Evolutionary conservation across 2,888 invertebrate genomes (phyloP).

Genomic region (Doris montereyensis): DNA sequence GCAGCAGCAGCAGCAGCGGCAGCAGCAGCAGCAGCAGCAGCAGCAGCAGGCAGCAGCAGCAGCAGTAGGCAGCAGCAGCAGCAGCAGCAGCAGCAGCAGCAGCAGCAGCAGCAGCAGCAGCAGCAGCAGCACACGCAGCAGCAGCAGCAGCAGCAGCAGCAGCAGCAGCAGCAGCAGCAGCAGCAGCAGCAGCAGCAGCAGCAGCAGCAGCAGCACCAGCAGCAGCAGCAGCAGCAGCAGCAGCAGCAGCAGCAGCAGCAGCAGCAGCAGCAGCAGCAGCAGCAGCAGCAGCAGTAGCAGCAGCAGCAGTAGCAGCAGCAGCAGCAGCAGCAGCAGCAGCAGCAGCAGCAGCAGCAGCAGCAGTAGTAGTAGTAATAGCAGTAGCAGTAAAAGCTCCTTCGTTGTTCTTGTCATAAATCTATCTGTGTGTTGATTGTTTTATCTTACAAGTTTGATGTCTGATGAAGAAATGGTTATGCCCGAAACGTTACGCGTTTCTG

Average conservation of each 20-base stretch:
- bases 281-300: background rate
- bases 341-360: background rate
- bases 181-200: background rate
- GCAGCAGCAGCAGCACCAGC: background rate
- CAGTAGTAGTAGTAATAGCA: no score
- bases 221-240: background rate
- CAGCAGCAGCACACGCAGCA: no score
- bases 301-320: background rate
- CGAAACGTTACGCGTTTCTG: no score
- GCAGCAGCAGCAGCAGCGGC: background rate
- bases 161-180: background rate
- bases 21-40: background rate
- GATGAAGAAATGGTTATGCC: no score
- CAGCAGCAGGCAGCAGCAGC: no score
- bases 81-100: background rate
- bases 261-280: background rate
- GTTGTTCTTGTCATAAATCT: no score
- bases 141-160: background rate
- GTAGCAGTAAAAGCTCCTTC: no score
- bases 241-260: background rate
- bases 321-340: background rate
- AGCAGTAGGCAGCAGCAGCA: no score
- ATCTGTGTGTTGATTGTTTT: no score
- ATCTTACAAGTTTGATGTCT: no score
- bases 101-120: background rate